Evolutionary conservation across 1,140 invertebrate genomes (phyloP), one percentile per base, ranked within the genome.

Genomic region (Mycetomoellerius zeteki): DNA sequence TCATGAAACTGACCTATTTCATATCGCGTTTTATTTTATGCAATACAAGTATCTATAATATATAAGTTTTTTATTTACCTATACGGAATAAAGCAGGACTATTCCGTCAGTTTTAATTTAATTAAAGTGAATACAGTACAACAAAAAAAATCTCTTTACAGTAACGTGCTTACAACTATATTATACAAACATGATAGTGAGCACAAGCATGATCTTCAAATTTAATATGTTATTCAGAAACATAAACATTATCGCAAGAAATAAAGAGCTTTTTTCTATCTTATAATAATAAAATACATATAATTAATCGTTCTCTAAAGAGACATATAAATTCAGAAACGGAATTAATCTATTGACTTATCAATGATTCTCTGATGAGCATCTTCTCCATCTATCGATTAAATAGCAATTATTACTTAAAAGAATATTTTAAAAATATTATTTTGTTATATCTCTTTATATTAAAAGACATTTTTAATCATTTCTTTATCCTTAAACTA

Each of bases 1-100:
- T 85, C 27, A 19, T 27, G 27, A 52, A 76, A 65, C 43, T 85
- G 16, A 77, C 16, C 21, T 24, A 37, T 54, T 30, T 52, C 16
- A 65, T 54, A 24, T 76, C 37, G 33, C 2, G 5, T 60, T 84
- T 71, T n/a, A 71, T 43, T 72, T 82, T 27, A 72, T 72, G 30
- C 52, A 81, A 81, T 6, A 19, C 3, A 33, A 67, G 7, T 54
- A 24, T 16, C 12, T 14, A 16, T 0, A 2, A 64, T 10, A 78
- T n/a, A 12, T 8, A 27, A 27, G 4, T 67, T 21, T 43, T 12
- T 62, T 27, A 1, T 43, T 77, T 19, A 43, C 21, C 62, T 77
- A 43, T 1, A 7, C 21, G 60, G 24, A 43, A 12, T 24, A 43
- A 76, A 37, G 24, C 19, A 43, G 8, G 10, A 2, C 10, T 43